A percentile compares a stretch with the other conserved stretches of the same genome.
phyloP scores from a whole-genome alignment of 2,888 invertebrate genomes.

The Seladonia tumulorum region DNA sequence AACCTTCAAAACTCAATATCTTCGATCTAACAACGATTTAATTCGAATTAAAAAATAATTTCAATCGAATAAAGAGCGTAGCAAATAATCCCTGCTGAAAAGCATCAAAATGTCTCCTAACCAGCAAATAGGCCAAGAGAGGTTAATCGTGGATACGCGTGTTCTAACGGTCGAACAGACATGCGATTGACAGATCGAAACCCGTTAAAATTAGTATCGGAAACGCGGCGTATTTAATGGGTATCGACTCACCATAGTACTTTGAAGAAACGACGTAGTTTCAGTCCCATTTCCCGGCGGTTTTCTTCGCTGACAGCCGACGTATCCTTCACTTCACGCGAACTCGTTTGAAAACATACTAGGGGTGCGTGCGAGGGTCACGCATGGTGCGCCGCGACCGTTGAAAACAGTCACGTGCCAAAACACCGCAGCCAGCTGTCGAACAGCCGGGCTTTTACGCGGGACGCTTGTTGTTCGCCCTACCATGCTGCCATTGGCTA shows the following conservation, averaged over 20 bases:
- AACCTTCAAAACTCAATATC: background rate
- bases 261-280: slow-evolving; percentile 55
- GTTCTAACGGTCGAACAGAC: background rate
- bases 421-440: slow-evolving; percentile 65
- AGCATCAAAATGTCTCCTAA: background rate
- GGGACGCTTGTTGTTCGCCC: background rate
- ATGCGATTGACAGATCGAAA: background rate
- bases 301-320: slow-evolving; percentile 12
- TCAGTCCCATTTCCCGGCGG: slow-evolving; percentile 53
- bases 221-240: background rate
- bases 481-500: slow-evolving; percentile 15
- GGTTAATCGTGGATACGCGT: background rate
- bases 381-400: slow-evolving; percentile 71
- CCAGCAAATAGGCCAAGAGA: background rate
- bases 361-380: slow-evolving; percentile 67
- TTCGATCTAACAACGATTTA: background rate
- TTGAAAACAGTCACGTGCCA: slow-evolving; percentile 73
- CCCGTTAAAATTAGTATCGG: background rate
- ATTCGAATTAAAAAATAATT: background rate
- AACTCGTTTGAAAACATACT: slow-evolving; percentile 63
- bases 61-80: background rate
- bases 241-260: slow-evolving; percentile 62
- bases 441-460: slow-evolving; percentile 8
- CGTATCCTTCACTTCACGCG: slow-evolving; percentile 42
- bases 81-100: background rate